A percentile compares a stretch with the other conserved stretches of the same genome.
Evolutionary conservation across 2,888 invertebrate species (phyloP).

Genomic region (Leuctra nigra): DNA sequence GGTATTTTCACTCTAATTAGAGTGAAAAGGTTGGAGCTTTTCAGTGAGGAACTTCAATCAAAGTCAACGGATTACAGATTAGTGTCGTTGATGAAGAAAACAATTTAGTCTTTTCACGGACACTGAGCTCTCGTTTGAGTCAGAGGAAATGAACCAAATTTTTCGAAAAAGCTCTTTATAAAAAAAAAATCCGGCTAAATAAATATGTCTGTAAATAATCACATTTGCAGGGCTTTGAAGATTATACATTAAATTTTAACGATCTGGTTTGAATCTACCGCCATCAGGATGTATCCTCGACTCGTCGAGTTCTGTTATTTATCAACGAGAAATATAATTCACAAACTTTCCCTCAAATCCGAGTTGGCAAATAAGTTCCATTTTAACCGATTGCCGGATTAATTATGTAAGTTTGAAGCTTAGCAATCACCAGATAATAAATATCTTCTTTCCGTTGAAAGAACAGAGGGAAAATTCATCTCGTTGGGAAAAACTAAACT

Average conservation of each 20-base stretch:
- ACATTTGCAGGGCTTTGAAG: neutral
- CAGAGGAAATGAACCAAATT: neutral
- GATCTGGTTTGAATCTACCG: neutral
- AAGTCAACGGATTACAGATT: slow-evolving; percentile 8
- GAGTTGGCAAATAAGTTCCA: too few relatives aligned
- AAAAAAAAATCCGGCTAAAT: neutral
- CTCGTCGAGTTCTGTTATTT: neutral
- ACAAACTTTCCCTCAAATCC: too few relatives aligned
- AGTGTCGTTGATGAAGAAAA: slow-evolving; percentile 17
- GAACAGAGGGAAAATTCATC: too few relatives aligned
- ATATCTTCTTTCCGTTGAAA: too few relatives aligned
- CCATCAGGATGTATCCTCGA: neutral
- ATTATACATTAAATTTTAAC: neutral
- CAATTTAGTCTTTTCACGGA: slow-evolving; percentile 14
- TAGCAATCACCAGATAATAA: too few relatives aligned
- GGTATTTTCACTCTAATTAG: too few relatives aligned
- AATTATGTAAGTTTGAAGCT: too few relatives aligned
- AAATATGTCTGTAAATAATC: neutral
- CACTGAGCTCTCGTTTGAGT: neutral
- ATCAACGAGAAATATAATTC: too few relatives aligned
- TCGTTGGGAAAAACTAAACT: too few relatives aligned
- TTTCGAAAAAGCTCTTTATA: neutral
- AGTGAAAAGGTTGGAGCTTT: neutral
- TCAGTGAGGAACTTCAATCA: neutral
- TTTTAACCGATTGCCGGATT: too few relatives aligned